Percentiles rank a stretch among this genome's conserved stretches.
Evolutionary conservation across 2,888 invertebrate genomes (phyloP).

Genomic region (Imbricaverruca yamaguchii): DNA sequence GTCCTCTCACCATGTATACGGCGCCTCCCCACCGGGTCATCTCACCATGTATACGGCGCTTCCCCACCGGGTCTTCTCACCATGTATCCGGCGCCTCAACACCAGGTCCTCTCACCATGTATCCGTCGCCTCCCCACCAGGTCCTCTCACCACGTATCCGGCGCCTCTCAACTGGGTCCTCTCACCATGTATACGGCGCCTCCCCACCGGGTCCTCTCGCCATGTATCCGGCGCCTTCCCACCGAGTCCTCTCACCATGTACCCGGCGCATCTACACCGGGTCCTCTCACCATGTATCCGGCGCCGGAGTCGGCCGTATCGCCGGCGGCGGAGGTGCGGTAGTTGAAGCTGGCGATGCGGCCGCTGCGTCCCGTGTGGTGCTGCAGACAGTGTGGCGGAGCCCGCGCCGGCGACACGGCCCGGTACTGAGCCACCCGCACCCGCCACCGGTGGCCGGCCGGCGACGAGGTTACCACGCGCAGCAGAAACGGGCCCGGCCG

Average conservation of each 20-base stretch:
- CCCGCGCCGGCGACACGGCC: slow-evolving; percentile 24
- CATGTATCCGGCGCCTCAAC: too few relatives aligned
- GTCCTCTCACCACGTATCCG: too few relatives aligned
- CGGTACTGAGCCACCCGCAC: slow-evolving; percentile 31
- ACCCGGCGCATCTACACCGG: neutral
- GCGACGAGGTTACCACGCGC: slow-evolving; percentile 48
- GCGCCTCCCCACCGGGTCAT: too few relatives aligned
- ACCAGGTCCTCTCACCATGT: too few relatives aligned
- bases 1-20: too few relatives aligned
- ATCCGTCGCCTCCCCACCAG: too few relatives aligned
- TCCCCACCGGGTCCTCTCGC: too few relatives aligned
- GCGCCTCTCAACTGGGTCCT: too few relatives aligned
- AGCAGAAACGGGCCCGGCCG: slow-evolving; percentile 56
- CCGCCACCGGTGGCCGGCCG: slow-evolving; percentile 32
- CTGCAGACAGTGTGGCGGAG: slow-evolving; percentile 36
- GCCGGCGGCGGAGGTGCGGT: slow-evolving; percentile 25
- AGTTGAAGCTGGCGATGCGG: slow-evolving; percentile 36
- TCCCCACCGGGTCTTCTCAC: too few relatives aligned
- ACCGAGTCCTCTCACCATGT: neutral
- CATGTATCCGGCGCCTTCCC: too few relatives aligned
- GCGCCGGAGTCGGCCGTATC: neutral
- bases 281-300: neutral
- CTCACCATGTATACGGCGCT: too few relatives aligned
- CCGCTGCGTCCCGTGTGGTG: slow-evolving; percentile 35
- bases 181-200: too few relatives aligned